Evolutionary conservation across 2,113 vertebrate genomes (phyloP), one percentile per base, ranked within the genome.

Genomic region (Microcebus murinus): DNA sequence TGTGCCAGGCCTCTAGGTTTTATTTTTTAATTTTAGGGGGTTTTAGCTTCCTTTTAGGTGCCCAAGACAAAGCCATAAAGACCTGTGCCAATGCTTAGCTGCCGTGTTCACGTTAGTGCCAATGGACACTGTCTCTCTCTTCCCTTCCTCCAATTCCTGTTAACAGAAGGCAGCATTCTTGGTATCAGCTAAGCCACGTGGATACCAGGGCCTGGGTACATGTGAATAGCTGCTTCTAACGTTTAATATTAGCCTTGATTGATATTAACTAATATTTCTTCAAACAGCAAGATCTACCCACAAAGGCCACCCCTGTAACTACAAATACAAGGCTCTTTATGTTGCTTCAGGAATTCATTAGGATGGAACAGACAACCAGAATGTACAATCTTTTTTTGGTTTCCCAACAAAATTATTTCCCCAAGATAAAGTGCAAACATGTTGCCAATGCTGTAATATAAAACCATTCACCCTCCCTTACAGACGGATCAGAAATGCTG

Each of bases 401-500:
- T 67, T 92, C 80, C 55, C 68, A 65, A 88, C 67, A 84, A 76
- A 94, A 83, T 50, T 67, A 84, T 80, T 90, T 95, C 74, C 48
- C 10, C 23, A 61, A 39, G 68, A 92, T 17, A 91, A 79, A 61
- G 31, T 21, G 36, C 55, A 94, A 77, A 23, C 31, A 34, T 2
- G 34, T 0, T 1, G 36, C 65, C 39, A 10, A 4, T 5, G 7
- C 14, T 17, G 1, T 4, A 8, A 20, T 1, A 25, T 0, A 23
- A 71, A 8, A 3, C 4, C 12, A 7, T 3, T 29, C 52, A 4
- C 34, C 63, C 8, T 36, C n/a, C 57, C 71, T 45, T 3, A 8
- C 1, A 14, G 25, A 3, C 13, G 6, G 2, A 20, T 42, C 9
- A 39, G 13, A 61, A 31, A 39, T 15, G 13, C 81, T 70, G 48